These are phyloP conservation scores for Caranx melampygus DNA, from an alignment of 2,113 vertebrate genomes.

Conservation along the genomic window DNA sequence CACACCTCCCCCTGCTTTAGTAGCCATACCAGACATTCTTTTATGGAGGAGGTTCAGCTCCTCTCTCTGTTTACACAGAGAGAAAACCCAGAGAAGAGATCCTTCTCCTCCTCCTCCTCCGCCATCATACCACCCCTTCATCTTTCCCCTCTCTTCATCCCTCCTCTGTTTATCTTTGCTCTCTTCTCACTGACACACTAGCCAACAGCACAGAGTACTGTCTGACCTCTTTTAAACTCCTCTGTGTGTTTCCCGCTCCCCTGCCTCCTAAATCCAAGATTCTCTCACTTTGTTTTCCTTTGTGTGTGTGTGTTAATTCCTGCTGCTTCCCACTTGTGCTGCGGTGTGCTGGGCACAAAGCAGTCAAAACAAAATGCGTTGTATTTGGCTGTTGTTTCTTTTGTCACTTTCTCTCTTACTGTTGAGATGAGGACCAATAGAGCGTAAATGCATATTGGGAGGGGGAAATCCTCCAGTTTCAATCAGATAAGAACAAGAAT, in stretches of 20 bases:
- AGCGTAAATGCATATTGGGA: background rate
- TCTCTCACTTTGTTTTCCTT: conserved; percentile 18
- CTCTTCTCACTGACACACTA: conserved; percentile 59
- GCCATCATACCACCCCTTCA: conserved; percentile 40
- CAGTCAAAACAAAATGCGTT: background rate
- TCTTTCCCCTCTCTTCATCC: conserved; percentile 25
- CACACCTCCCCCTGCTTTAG: conserved; percentile 58
- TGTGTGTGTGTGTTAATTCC: conserved; percentile 13
- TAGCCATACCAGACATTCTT: conserved; percentile 78
- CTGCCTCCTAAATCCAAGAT: conserved; percentile 10
- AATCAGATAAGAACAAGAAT: background rate
- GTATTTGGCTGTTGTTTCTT: background rate
- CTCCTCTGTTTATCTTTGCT: conserved; percentile 54
- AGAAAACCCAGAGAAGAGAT: conserved; percentile 21
- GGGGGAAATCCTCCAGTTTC: background rate
- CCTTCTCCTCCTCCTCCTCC: conserved; percentile 32
- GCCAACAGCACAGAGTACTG: conserved; percentile 33
- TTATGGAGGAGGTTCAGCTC: conserved; percentile 52
- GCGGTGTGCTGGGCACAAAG: background rate
- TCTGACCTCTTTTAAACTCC: conserved; percentile 55
- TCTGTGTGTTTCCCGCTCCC: background rate
- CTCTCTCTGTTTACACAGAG: conserved; percentile 65
- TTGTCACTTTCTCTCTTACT: background rate
- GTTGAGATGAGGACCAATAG: background rate
- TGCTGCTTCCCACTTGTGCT: conserved; percentile 21